These are phyloP conservation scores for Glaucidium brasilianum DNA, from an alignment of 2,113 vertebrate genomes.

Conservation along the genomic window DNA sequence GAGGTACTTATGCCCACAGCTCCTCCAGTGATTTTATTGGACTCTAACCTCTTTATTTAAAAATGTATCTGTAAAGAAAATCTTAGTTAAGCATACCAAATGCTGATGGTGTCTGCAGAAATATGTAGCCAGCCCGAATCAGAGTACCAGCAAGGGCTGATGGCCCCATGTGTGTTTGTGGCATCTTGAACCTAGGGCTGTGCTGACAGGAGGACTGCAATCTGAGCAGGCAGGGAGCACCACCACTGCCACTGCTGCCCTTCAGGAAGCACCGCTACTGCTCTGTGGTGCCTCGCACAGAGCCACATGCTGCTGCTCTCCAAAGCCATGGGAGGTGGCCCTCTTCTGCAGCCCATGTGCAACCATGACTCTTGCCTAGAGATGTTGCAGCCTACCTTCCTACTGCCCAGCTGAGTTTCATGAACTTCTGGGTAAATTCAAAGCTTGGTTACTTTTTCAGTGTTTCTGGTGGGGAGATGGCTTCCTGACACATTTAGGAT, in stretches of 20 bases:
- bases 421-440: not conserved
- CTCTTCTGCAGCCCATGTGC: not conserved
- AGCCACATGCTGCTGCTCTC: not conserved
- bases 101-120: not conserved
- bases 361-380: not conserved
- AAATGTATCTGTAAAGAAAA: not conserved
- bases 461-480: not conserved
- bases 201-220: not conserved
- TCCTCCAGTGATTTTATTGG: not conserved
- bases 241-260: not conserved
- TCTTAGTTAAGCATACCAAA: not conserved
- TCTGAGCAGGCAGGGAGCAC: not conserved
- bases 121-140: not conserved
- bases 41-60: not conserved
- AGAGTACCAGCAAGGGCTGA: not conserved
- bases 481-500: not conserved
- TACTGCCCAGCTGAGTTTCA: not conserved
- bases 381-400: not conserved
- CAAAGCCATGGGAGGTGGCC: not conserved
- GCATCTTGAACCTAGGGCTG: not conserved
- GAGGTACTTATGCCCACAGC: not conserved
- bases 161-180: rapidly evolving
- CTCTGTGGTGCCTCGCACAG: rapidly evolving
- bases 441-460: not conserved
- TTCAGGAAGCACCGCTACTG: too few species aligned